Conservation (phyloP, 2,888 invertebrate genomes). For the Phoenoteleia sp. region DNA sequence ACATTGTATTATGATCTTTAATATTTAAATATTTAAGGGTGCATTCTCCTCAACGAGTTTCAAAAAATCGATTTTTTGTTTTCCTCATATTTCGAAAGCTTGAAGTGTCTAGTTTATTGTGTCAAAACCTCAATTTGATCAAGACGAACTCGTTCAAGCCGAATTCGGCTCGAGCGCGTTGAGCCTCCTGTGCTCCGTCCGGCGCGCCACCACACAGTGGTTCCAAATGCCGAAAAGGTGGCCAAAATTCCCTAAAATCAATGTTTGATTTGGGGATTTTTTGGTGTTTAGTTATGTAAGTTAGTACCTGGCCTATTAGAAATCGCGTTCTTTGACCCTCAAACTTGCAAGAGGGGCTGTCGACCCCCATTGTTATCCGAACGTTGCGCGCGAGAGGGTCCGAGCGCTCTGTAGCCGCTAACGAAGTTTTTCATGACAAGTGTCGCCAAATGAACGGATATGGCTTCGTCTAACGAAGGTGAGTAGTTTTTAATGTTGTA, state of each 20-base stretch:
- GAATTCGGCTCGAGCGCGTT: conserved; percentile 3
- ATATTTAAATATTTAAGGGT: too few species aligned
- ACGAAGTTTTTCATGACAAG: too few species aligned
- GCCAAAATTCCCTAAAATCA: neutral
- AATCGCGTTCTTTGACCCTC: neutral
- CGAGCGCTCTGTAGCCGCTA: neutral
- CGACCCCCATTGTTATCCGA: neutral
- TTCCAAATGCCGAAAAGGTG: neutral
- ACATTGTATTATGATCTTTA: too few species aligned
- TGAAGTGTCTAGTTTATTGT: conserved; percentile 18
- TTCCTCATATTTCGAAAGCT: conserved; percentile 16
- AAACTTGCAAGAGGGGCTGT: neutral
- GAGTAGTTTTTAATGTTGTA: neutral
- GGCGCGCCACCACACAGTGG: neutral
- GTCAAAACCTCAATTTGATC: conserved; percentile 15
- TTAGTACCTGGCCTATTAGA: neutral
- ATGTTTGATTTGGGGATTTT: neutral
- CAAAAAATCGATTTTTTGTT: conserved; percentile 14
- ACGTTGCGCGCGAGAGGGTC: neutral
- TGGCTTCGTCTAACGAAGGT: too few species aligned
- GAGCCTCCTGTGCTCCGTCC: conserved; percentile 6
- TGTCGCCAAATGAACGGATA: too few species aligned
- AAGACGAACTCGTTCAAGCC: neutral
- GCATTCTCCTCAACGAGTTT: too few species aligned
- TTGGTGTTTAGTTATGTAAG: neutral